Base-by-base conservation (phyloP, 2,888 invertebrate species). In the Plebejus anna region DNA sequence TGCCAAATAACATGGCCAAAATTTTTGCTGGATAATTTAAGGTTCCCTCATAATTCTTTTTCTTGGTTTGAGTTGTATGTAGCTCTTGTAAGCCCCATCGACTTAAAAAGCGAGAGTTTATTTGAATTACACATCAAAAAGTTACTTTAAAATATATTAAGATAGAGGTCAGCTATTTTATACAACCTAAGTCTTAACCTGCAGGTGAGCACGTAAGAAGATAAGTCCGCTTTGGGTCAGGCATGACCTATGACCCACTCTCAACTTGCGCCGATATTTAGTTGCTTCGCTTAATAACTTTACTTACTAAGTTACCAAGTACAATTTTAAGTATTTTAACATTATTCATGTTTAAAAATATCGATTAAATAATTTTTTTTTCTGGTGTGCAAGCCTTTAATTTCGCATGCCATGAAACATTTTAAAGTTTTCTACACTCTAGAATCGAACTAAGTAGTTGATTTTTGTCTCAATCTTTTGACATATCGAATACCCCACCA, bases 231-330 rank as follows among this genome's bases (percentile, higher is more conserved):
- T 66, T 36, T 66, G 66, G 66, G 66, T 66, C 66, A 32, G 66
- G 32, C 7, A 66, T 66, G 57, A 75, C 75, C 73, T 16, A 55
- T 75, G 59, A 61, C 57, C 75, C 16, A 57, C 38, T 75, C 75
- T 22, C n/a, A 47, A 51, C 51, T 16, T 36, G 36, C 16, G n/a
- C 36, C 59, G 32, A 75, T 75, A n/a, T 75, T 75, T 75, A 57
- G 59, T 75, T 61, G 11, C 61, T 61, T 61, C 61, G 28, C 61
- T 9, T 28, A 28, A 61, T 61, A 28, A 61, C 61, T 61, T 61
- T 61, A 61, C 28, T 66, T 66, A 66, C 28, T 66, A 66, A 66
- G 66, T 66, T 66, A 32, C 66, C 66, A 66, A 28, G 2, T 5
- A 36, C 5, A 16, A 66, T 32, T 66, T 66, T 28, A 13, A 4